These are phyloP conservation scores for Gallinago undulata DNA, from an alignment of 2,113 vertebrate genomes.

Conservation along the genomic window DNA sequence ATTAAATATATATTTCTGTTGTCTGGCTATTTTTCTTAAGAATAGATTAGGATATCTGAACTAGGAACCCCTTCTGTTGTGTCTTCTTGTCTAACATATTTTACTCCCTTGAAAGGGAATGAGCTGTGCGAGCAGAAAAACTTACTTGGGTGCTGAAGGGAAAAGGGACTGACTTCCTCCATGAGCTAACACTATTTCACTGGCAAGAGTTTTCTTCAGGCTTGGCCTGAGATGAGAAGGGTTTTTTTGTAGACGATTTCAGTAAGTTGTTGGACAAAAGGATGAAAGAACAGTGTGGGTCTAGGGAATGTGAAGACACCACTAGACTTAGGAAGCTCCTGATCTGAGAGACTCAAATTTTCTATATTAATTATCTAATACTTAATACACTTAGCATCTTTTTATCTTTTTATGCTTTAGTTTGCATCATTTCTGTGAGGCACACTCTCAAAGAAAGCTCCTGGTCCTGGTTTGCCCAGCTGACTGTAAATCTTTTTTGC, in stretches of 20 bases:
- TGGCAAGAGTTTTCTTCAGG: not conserved
- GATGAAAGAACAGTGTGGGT: not conserved
- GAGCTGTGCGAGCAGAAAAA: not conserved
- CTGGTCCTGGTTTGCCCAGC: not conserved
- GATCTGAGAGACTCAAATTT: not conserved
- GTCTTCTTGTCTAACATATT: not conserved
- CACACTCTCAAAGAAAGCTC: not conserved
- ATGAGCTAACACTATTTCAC: not conserved
- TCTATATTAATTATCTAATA: conserved; percentile 16
- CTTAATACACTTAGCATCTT: not conserved
- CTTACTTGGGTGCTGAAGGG: not conserved
- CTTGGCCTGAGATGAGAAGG: not conserved
- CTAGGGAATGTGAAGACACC: not conserved
- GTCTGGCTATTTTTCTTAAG: not conserved
- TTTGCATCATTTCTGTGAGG: conserved; percentile 28
- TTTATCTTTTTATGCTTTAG: not conserved
- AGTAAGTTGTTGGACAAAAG: not conserved
- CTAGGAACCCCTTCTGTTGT: not conserved
- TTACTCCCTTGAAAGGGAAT: not conserved
- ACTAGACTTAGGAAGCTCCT: not conserved
- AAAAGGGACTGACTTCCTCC: not conserved
- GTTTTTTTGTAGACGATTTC: not conserved
- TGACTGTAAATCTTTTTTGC: not conserved
- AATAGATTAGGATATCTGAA: not conserved
- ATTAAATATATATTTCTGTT: not conserved